A percentile compares a stretch with the other conserved stretches of the same genome.
phyloP scores from a whole-genome alignment of 1,140 invertebrate species.

The Camponotus floridanus region DNA sequence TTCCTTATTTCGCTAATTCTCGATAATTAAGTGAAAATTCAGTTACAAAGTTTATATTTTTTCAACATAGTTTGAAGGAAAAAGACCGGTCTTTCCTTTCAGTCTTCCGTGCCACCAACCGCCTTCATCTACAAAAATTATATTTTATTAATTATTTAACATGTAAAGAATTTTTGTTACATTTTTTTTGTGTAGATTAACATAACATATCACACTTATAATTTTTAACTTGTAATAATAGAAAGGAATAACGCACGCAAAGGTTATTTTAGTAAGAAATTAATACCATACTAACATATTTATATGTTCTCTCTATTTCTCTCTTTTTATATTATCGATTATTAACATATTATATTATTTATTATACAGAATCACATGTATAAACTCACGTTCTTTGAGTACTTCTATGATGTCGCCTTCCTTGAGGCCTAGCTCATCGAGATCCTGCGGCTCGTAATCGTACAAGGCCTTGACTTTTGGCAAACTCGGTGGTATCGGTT shows the following conservation, averaged over 20 bases:
- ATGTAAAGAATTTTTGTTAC: too few relatives aligned
- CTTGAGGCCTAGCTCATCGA: conserved; percentile 89
- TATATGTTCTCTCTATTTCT: neutral
- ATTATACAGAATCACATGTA: neutral
- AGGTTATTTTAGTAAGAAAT: neutral
- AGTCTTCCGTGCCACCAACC: conserved; percentile 91
- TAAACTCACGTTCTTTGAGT: conserved; percentile 88
- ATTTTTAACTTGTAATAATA: conserved; percentile 1
- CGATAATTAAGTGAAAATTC: neutral
- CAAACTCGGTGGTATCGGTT: conserved; percentile 80
- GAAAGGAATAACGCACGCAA: neutral
- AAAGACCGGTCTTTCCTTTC: conserved; percentile 88
- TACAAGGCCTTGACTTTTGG: conserved; percentile 89
- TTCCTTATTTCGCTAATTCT: neutral
- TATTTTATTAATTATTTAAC: too few relatives aligned
- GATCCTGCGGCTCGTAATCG: conserved; percentile 90
- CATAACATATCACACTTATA: neutral
- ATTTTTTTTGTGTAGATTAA: neutral
- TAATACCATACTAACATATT: neutral
- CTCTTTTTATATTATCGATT: neutral
- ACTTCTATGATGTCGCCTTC: conserved; percentile 90
- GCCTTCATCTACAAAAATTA: conserved; percentile 87
- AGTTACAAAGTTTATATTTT: conserved; percentile 75
- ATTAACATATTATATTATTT: neutral
- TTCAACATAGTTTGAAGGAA: conserved; percentile 91